Conservation (phyloP, 2,113 vertebrate genomes). For the Engraulis encrasicolus region DNA sequence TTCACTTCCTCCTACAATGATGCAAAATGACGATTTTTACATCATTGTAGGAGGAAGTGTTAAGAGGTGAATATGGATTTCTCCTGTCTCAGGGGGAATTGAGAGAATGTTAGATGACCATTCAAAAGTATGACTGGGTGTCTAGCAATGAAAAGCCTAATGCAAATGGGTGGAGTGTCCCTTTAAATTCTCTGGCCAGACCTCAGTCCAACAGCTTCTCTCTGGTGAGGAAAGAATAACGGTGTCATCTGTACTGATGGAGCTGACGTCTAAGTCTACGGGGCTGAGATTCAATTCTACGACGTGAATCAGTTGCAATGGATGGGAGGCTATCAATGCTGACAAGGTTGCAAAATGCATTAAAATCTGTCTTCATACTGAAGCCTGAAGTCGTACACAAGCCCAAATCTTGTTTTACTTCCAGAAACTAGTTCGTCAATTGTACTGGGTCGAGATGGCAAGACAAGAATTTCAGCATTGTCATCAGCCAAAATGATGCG, state of each 20-base stretch:
- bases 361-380: slow-evolving; percentile 45
- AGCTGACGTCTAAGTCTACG: slow-evolving; percentile 35
- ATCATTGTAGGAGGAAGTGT: no score
- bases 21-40: no score
- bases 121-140: no score
- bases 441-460: slow-evolving; percentile 34
- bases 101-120: no score
- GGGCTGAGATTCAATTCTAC: slow-evolving; percentile 32
- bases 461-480: background rate
- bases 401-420: slow-evolving; percentile 35
- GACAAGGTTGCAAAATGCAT: slow-evolving; percentile 46
- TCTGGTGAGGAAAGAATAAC: slow-evolving; percentile 15
- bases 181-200: slow-evolving; percentile 29
- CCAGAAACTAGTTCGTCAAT: slow-evolving; percentile 25
- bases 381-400: slow-evolving; percentile 40
- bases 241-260: slow-evolving; percentile 43
- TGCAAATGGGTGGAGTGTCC: no score
- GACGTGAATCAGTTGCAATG: slow-evolving; percentile 42
- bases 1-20: no score
- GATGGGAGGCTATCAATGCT: slow-evolving; percentile 39
- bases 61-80: no score
- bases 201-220: background rate
- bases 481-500: slow-evolving; percentile 24
- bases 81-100: no score
- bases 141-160: no score